phyloP scores from a whole-genome alignment of 2,113 vertebrate genomes.

The Pollachius pollachius region DNA sequence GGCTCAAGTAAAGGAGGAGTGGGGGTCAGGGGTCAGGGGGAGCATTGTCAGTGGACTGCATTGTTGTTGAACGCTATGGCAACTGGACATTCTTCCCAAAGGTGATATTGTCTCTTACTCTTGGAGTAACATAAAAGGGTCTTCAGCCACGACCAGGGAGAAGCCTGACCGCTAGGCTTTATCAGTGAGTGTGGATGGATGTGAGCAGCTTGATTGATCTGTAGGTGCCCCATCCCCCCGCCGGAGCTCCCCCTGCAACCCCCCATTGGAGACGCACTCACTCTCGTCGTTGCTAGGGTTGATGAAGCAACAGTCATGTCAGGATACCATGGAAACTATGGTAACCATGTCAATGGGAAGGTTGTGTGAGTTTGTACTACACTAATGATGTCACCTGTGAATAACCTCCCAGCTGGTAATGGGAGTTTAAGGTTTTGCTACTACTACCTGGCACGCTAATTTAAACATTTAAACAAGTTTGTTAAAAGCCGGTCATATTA shows the following conservation, averaged over 20 bases:
- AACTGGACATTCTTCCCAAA: slow-evolving; percentile 70
- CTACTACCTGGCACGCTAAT: no score
- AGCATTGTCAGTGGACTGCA: slow-evolving; percentile 63
- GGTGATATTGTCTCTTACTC: slow-evolving; percentile 70
- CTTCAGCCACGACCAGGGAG: slow-evolving; percentile 54
- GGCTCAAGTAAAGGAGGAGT: slow-evolving; percentile 37
- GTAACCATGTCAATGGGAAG: slow-evolving; percentile 13
- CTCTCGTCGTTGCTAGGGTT: slow-evolving; percentile 36
- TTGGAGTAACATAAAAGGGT: slow-evolving; percentile 55
- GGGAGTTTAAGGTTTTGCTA: no score
- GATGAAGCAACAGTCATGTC: slow-evolving; percentile 46
- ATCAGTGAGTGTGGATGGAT: slow-evolving; percentile 68
- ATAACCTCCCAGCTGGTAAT: no score
- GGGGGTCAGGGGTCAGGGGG: slow-evolving; percentile 59
- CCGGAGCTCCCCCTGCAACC: slow-evolving; percentile 22
- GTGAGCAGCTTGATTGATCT: slow-evolving; percentile 68
- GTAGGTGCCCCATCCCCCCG: slow-evolving; percentile 55
- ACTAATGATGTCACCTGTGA: no score
- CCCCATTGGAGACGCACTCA: slow-evolving; percentile 40
- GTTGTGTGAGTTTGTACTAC: neutral
- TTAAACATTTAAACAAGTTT: no score
- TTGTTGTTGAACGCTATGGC: slow-evolving; percentile 68
- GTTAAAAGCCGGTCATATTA: no score
- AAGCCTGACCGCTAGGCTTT: slow-evolving; percentile 49
- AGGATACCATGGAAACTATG: slow-evolving; percentile 8